These are phyloP conservation scores for Morone chrysops DNA, from an alignment of 2,113 vertebrate genomes.

Conservation along the genomic window DNA sequence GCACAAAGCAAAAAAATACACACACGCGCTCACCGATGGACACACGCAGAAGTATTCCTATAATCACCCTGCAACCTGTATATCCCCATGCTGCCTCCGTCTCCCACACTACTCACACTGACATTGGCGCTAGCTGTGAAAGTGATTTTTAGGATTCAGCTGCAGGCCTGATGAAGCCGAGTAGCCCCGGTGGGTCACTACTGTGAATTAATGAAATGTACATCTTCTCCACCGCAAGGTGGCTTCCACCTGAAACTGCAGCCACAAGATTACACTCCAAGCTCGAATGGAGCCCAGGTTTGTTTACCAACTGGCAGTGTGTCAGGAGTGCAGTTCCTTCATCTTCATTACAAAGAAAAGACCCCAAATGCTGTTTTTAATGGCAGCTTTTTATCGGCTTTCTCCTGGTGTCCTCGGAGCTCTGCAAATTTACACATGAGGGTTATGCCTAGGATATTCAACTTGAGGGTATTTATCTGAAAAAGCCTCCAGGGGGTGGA, in stretches of 20 bases:
- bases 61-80: conserved; percentile 54
- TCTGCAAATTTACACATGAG: conserved; percentile 58
- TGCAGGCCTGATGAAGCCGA: conserved; percentile 55
- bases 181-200: conserved; percentile 60
- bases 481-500: conserved; percentile 66
- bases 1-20: conserved; percentile 8
- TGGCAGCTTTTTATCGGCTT: conserved; percentile 61
- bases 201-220: conserved; percentile 71
- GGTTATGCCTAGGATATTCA: conserved; percentile 58
- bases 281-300: conserved; percentile 24
- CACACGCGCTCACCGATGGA: conserved; percentile 7
- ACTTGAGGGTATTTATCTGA: conserved; percentile 65
- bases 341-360: conserved; percentile 71
- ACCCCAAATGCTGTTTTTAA: conserved; percentile 63
- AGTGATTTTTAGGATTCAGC: conserved; percentile 68
- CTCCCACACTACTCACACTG: conserved; percentile 5
- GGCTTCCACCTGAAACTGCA: conserved; percentile 21
- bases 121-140: conserved; percentile 28
- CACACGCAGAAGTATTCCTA: conserved; percentile 30
- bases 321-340: conserved; percentile 55
- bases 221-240: conserved; percentile 37
- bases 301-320: conserved; percentile 56
- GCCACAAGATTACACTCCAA: background rate
- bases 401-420: conserved; percentile 35
- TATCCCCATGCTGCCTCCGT: conserved; percentile 25